Base-by-base conservation (phyloP, 2,797 vertebrate species). In the Myioborus melanocephalus region DNA sequence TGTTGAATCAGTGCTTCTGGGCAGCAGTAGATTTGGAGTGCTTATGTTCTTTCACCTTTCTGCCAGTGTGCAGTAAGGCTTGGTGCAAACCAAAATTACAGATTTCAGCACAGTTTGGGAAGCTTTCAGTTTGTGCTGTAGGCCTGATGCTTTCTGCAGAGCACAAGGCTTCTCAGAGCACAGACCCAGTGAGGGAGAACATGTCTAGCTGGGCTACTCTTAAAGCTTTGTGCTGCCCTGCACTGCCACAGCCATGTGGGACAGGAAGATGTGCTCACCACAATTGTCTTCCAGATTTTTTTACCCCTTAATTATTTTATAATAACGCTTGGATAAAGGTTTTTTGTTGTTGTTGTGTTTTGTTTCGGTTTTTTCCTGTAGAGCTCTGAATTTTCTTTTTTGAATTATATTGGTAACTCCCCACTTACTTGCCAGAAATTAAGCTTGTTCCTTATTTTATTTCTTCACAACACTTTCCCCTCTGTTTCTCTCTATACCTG, bases 31-130 rank as follows among this genome's bases (percentile, higher is more conserved):
- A 14, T 24, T 22, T 59, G 11, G 17, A 18, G 53, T 23, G 53
- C 0, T 0, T 14, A 0, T 47, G 30, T 35, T 35, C 21, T 34
- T 93, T 52, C 50, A 60, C 21, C 53, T 82, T 56, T 50, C 65
- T 44, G 72, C 61, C 50, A 59, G 18, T 1, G 16, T 59, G 21
- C n/a, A 23, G 19, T 11, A 46, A 46, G 19, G 37, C 35, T 80
- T 35, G 18, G 20, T 47, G 35, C 24, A 73, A 73, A 34, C 39
- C 43, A 21, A 39, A 79, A 35, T 18, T 3, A 15, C 41, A 70
- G 30, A 27, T 89, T 63, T 91, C 24, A 34, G 30, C 14, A 8
- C 1, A 1, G 0, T 3, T 34, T 24, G 23, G 60, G 17, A 81
- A 68, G 20, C 14, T 76, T 56, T 28, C 5, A 14, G 28, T 6